Percentiles rank a stretch among this genome's conserved stretches.
Evolutionary conservation across 2,113 vertebrate species (phyloP).

Genomic region (Rhinoptilus africanus): DNA sequence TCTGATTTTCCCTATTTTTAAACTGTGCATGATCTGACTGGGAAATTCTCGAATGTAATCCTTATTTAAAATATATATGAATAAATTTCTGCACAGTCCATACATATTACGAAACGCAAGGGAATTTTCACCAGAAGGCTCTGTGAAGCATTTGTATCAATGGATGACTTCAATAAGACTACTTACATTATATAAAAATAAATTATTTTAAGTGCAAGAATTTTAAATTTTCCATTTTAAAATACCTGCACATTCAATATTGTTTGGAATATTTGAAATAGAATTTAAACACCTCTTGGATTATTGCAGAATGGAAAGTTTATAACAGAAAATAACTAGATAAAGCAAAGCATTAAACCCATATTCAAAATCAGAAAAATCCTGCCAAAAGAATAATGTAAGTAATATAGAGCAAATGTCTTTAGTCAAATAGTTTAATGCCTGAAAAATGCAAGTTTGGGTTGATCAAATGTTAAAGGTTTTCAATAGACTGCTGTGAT

Average conservation of each 20-base stretch:
- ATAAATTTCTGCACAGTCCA: neutral
- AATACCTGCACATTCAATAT: neutral
- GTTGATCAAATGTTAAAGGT: neutral
- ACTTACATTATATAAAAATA: neutral
- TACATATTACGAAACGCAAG: neutral
- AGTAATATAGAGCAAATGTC: neutral
- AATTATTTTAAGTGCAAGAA: neutral
- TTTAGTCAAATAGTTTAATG: neutral
- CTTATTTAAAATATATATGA: neutral
- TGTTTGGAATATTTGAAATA: neutral
- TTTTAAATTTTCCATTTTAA: neutral
- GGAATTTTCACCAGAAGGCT: neutral
- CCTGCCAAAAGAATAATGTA: neutral
- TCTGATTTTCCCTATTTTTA: neutral
- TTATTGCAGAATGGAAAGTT: neutral
- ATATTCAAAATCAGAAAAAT: neutral
- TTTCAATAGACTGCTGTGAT: neutral
- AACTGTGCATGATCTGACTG: neutral
- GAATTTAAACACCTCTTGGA: neutral
- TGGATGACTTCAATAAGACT: neutral
- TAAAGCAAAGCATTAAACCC: neutral
- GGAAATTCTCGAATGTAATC: neutral
- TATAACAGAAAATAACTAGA: neutral
- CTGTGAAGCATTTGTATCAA: neutral
- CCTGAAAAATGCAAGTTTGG: neutral